Conservation (phyloP, 2,888 invertebrate species). For the Mongoloraphidia duomilia region DNA sequence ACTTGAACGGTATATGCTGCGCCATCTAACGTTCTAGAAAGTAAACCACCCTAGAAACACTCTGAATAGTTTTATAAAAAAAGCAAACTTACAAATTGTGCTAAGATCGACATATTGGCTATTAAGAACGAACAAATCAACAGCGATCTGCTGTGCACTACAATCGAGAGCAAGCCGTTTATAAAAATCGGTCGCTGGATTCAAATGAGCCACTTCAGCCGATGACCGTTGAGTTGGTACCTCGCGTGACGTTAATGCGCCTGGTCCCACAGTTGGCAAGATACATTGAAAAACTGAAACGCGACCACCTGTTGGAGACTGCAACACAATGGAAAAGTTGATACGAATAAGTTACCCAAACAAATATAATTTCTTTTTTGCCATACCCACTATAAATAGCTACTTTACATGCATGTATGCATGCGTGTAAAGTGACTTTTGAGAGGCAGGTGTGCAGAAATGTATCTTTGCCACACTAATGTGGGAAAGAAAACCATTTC, state of each 20-base stretch:
- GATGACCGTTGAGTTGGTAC: slow-evolving; percentile 71
- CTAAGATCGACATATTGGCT: slow-evolving; percentile 90
- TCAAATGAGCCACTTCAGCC: slow-evolving; percentile 70
- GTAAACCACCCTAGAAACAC: too few species aligned
- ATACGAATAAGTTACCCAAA: not conserved
- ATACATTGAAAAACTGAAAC: slow-evolving; percentile 89
- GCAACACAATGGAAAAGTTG: slow-evolving; percentile 15
- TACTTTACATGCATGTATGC: too few species aligned
- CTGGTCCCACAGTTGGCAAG: slow-evolving; percentile 77
- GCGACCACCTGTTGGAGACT: slow-evolving; percentile 85
- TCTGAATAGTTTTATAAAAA: not conserved
- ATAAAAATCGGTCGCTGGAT: slow-evolving; percentile 95
- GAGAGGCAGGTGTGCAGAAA: too few species aligned
- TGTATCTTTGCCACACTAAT: too few species aligned
- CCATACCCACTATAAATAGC: too few species aligned
- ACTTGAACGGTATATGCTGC: too few species aligned
- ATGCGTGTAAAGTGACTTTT: too few species aligned
- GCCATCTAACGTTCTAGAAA: too few species aligned
- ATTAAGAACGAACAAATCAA: slow-evolving; percentile 89
- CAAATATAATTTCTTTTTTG: not conserved
- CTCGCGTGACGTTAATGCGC: slow-evolving; percentile 71
- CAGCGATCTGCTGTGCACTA: slow-evolving; percentile 89
- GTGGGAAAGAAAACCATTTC: too few species aligned
- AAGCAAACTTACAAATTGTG: slow-evolving; percentile 58
- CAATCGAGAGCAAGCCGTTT: slow-evolving; percentile 93